Percentiles rank a stretch among this genome's conserved stretches.
Conservation (phyloP, 2,888 invertebrate genomes). For the Cremastobaeus sp. region DNA sequence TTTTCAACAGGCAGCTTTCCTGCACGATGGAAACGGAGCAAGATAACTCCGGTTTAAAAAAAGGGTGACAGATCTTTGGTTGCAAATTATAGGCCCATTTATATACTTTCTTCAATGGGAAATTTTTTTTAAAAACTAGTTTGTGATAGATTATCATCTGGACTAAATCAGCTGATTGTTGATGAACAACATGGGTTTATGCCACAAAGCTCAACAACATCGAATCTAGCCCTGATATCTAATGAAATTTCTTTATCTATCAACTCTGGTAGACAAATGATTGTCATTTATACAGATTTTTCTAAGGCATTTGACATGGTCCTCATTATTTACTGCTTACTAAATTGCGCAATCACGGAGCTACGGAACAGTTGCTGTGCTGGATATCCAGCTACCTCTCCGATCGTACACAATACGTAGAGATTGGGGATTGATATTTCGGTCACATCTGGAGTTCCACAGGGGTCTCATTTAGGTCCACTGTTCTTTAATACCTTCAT, state of each 20-base stretch:
- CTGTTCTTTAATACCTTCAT: constrained; percentile 1
- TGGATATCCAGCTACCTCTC: not conserved
- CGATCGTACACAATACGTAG: not conserved
- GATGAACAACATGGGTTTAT: constrained; percentile 6
- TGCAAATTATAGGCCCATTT: not conserved
- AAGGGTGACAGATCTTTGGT: not conserved
- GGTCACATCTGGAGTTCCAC: constrained; percentile 11
- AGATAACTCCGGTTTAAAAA: not conserved
- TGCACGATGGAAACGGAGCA: not conserved
- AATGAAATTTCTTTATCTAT: not conserved
- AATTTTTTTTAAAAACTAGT: no score
- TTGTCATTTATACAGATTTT: constrained; percentile 3
- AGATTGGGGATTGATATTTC: not conserved
- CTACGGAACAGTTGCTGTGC: not conserved
- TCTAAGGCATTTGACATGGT: constrained; percentile 2
- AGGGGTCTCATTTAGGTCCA: constrained; percentile 19
- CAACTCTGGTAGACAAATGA: not conserved
- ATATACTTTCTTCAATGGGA: no score
- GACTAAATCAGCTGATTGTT: no score
- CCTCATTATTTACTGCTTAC: not conserved
- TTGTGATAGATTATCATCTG: no score
- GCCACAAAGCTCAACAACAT: not conserved
- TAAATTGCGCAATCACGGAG: not conserved
- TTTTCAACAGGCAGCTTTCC: not conserved
- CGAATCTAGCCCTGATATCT: not conserved